Evolutionary conservation across 2,888 invertebrate species (phyloP).

Genomic region (Agapetus fuscipes): DNA sequence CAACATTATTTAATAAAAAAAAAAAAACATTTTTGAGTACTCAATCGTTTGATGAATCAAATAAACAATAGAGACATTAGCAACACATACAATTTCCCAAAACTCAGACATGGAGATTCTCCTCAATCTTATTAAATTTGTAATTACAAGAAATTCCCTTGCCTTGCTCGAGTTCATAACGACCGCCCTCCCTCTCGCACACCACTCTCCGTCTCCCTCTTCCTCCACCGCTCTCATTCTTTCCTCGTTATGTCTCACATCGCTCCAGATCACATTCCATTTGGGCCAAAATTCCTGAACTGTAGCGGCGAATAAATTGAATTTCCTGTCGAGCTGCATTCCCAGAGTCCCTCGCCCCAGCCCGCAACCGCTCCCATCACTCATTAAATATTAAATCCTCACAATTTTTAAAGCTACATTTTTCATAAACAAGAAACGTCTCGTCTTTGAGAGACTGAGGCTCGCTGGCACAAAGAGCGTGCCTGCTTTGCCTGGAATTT

Average conservation of each 20-base stretch:
- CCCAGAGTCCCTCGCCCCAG: conserved; percentile 10
- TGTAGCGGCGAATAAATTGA: conserved; percentile 21
- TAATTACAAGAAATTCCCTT: too few species aligned
- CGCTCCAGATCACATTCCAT: conserved; percentile 21
- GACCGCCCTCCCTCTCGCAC: too few species aligned
- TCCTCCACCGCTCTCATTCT: conserved; percentile 6
- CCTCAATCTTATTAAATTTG: too few species aligned
- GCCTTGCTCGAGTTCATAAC: too few species aligned
- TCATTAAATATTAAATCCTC: conserved; percentile 21
- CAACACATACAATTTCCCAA: too few species aligned
- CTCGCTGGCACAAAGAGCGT: conserved; percentile 8
- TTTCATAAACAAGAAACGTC: conserved; percentile 10
- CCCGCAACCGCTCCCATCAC: conserved; percentile 10
- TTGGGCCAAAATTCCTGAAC: conserved; percentile 19
- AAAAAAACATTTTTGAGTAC: too few species aligned
- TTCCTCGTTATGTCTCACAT: conserved; percentile 13
- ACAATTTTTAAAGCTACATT: conserved; percentile 13
- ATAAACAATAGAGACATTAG: too few species aligned
- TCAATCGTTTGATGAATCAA: too few species aligned
- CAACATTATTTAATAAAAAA: too few species aligned
- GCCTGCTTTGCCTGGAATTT: conserved; percentile 5
- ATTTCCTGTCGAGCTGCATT: conserved; percentile 21
- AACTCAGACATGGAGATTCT: too few species aligned
- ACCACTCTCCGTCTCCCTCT: too few species aligned
- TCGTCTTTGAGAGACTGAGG: conserved; percentile 7